Evolutionary conservation across 2,113 vertebrate genomes (phyloP).

Genomic region (Litocranius walleri): DNA sequence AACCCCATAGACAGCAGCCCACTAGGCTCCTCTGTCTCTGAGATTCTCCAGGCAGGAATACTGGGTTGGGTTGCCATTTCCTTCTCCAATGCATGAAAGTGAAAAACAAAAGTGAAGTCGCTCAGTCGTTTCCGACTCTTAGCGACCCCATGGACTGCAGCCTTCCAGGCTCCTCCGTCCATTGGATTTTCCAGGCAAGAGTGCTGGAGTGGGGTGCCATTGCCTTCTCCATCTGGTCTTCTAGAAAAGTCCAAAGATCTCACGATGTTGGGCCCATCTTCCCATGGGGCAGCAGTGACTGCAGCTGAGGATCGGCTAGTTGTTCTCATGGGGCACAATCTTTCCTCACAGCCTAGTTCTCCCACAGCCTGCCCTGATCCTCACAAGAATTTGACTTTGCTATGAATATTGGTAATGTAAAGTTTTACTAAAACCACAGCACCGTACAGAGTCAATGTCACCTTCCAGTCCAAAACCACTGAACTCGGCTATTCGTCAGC

Average conservation of each 20-base stretch:
- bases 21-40: no score
- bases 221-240: not conserved
- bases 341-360: not conserved
- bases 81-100: no score
- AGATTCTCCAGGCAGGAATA: no score
- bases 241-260: not conserved
- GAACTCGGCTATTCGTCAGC: not conserved
- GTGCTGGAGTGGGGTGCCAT: no score
- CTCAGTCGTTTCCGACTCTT: no score
- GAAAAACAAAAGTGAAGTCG: no score
- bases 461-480: not conserved
- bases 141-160: no score
- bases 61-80: no score
- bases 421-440: not conserved
- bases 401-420: not conserved
- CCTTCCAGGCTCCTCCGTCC: no score
- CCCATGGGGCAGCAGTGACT: not conserved
- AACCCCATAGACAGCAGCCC: no score
- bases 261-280: not conserved
- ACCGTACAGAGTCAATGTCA: no score
- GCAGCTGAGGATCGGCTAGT: not conserved
- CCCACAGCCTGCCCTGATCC: not conserved
- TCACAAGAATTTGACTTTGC: not conserved
- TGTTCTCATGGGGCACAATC: not conserved
- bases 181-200: no score